Evolutionary conservation across 2,113 vertebrate species (phyloP), one percentile per base, ranked within the genome.

Genomic region (Esox niger): DNA sequence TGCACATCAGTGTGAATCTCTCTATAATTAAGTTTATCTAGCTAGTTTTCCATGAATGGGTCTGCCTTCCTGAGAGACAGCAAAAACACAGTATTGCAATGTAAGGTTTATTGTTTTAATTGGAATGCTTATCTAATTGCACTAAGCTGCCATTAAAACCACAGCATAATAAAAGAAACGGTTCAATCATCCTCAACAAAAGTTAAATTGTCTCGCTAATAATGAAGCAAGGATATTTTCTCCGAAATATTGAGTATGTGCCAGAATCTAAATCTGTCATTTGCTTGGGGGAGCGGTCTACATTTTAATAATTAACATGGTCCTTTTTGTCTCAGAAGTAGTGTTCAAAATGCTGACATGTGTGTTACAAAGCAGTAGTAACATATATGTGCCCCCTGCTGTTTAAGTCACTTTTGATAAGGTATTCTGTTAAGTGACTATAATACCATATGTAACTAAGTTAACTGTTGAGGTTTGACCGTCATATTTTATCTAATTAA

Each of bases 81-180:
- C 25, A 31, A 29, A 64, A 29, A 20, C 21, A 26, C n/a, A 64
- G 15, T 52, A 15, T 56, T 76, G 81, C 85, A 85, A 76, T 77
- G 80, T 78, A 86, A 77, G 82, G 80, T 86, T 85, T 84, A 84
- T 83, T 75, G 76, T 74, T 70, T 80, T 85, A 85, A 81, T 79
- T 74, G 74, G 78, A 77, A 64, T 78, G 78, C 80, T 52, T 47
- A 35, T 54, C 47, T 87, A 89, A 89, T 86, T 86, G 84, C 68
- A 66, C 80, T 71, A 47, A 62, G 73, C 71, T 71, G 17, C 78
- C 81, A 85, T 87, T 87, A 84, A 80, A 73, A 80, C 76, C 75
- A 43, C 13, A 43, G 38, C 38, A 43, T 15, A 43, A 43, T 79
- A 78, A 87, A 88, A 87, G 80, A 85, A 84, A 79, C 38, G 82